Evolutionary conservation across 2,797 vertebrate species (phyloP).

Genomic region (Trachurus trachurus): DNA sequence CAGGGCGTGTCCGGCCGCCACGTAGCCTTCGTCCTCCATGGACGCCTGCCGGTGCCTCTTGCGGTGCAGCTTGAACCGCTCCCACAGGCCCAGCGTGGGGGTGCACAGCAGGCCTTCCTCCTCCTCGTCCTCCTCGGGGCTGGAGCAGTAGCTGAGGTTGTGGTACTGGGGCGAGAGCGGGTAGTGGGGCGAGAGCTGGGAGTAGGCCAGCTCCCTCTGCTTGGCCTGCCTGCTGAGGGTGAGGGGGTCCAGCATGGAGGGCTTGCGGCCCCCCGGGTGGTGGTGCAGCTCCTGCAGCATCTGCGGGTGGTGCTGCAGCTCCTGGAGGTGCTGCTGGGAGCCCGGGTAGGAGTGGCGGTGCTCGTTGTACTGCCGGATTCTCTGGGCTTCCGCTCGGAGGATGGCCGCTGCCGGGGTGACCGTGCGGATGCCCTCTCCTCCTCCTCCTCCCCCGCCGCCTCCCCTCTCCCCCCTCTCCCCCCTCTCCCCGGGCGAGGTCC

Average conservation of each 20-base stretch:
- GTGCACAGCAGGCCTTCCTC: conserved; percentile 90
- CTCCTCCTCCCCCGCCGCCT: conserved; percentile 32
- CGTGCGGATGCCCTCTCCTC: conserved; percentile 89
- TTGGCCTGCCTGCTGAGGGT: conserved; percentile 93
- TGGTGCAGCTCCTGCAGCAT: conserved; percentile 90
- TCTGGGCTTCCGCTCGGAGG: conserved; percentile 93
- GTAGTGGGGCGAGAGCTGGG: conserved; percentile 95
- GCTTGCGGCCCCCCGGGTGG: conserved; percentile 86
- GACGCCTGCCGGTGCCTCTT: conserved; percentile 91
- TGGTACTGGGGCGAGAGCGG: conserved; percentile 96
- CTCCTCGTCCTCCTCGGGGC: conserved; percentile 89
- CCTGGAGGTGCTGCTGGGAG: conserved; percentile 92
- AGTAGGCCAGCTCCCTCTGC: conserved; percentile 94
- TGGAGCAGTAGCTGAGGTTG: conserved; percentile 96
- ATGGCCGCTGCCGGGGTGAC: conserved; percentile 92
- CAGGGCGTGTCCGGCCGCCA: conserved; percentile 97
- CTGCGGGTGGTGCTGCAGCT: conserved; percentile 89
- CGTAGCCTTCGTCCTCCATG: conserved; percentile 91
- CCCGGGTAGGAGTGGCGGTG: conserved; percentile 97
- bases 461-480: conserved; percentile 51
- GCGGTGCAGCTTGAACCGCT: conserved; percentile 95
- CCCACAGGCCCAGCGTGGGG: conserved; percentile 95
- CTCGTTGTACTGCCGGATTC: conserved; percentile 93
- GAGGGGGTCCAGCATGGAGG: conserved; percentile 94
- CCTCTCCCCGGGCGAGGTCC: conserved; percentile 89